Evolutionary conservation across 2,113 vertebrate genomes (phyloP).

Genomic region (Fukomys damarensis): DNA sequence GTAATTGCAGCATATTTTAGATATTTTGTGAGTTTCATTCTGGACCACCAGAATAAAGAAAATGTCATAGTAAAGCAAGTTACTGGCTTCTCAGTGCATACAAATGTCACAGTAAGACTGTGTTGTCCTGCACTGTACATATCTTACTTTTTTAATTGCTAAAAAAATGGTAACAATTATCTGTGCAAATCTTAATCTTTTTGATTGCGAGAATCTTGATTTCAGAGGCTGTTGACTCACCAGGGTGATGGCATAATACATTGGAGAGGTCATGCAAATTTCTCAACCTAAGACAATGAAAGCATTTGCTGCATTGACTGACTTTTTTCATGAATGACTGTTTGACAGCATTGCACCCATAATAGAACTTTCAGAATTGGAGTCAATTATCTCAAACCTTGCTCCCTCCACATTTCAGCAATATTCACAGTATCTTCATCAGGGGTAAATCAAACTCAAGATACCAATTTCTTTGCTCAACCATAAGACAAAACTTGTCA

Average conservation of each 20-base stretch:
- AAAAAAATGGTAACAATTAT: neutral
- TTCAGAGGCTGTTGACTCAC: neutral
- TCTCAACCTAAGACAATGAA: neutral
- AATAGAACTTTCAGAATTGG: neutral
- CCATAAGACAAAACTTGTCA: neutral
- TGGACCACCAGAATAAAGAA: neutral
- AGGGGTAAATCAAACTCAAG: neutral
- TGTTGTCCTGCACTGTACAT: neutral
- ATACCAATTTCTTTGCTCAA: neutral
- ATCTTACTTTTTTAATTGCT: neutral
- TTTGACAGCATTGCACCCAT: neutral
- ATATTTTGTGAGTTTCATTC: neutral
- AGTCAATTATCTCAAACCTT: neutral
- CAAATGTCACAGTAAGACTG: neutral
- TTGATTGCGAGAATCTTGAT: neutral
- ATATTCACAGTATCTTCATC: neutral
- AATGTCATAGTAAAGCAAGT: neutral
- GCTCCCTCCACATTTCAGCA: neutral
- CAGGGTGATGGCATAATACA: neutral
- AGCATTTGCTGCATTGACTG: neutral
- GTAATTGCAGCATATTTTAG: neutral
- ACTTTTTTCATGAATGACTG: neutral
- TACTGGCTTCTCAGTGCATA: neutral
- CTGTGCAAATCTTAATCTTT: neutral
- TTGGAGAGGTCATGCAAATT: no score